These are phyloP conservation scores for Brassicogethes aeneus DNA, from an alignment of 2,888 invertebrate genomes.

Conservation along the genomic window DNA sequence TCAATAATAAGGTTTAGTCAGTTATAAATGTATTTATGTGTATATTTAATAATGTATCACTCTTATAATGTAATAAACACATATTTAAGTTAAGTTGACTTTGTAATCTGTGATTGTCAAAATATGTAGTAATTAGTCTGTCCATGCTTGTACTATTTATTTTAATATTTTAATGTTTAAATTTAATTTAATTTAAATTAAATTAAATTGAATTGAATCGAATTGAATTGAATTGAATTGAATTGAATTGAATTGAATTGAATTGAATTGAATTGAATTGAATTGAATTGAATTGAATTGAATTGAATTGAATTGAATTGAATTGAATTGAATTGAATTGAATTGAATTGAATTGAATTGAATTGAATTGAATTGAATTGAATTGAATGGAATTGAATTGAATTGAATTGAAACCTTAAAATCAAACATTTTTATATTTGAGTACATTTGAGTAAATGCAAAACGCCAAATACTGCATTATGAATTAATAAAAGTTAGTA, in stretches of 20 bases:
- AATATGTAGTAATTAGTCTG: too few species aligned
- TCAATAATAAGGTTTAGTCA: too few species aligned
- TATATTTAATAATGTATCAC: too few species aligned
- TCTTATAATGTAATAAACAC: too few species aligned
- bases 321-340: constrained; percentile 1
- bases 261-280: neutral
- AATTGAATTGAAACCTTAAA: neutral
- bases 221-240: neutral
- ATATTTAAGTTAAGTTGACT: too few species aligned
- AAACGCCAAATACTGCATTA: too few species aligned
- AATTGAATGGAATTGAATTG: constrained; percentile 3
- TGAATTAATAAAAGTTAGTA: too few species aligned
- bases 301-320: neutral
- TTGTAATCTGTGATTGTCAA: too few species aligned
- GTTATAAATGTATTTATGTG: too few species aligned
- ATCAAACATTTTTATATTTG: neutral
- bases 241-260: neutral
- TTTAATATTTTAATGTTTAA: too few species aligned
- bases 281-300: neutral
- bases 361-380: constrained; percentile 3
- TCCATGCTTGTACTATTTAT: too few species aligned
- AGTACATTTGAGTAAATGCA: neutral
- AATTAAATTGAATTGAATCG: neutral
- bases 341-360: constrained; percentile 2
- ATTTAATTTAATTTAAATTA: too few species aligned